A percentile compares a stretch with the other conserved stretches of the same genome.
phyloP scores from a whole-genome alignment of 2,113 vertebrate species.

The Mugil cephalus region DNA sequence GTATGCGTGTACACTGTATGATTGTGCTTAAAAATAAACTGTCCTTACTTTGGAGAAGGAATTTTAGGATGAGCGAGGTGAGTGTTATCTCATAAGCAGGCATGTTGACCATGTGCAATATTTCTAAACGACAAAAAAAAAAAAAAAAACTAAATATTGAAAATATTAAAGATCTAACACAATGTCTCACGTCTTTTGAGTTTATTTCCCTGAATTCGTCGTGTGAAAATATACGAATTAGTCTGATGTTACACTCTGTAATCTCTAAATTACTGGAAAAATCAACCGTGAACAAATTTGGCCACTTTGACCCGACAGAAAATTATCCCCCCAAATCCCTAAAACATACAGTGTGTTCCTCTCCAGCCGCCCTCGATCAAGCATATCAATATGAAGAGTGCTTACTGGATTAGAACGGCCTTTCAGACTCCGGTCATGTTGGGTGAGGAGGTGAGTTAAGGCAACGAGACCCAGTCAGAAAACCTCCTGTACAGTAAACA shows the following conservation, averaged over 20 bases:
- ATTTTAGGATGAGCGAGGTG: constrained; percentile 82
- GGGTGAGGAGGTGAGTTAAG: constrained; percentile 33
- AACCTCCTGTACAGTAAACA: not conserved
- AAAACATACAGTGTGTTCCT: constrained; percentile 24
- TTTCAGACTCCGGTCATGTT: constrained; percentile 46
- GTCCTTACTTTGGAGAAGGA: constrained; percentile 85
- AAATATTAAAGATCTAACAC: constrained; percentile 89
- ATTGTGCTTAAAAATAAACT: constrained; percentile 86
- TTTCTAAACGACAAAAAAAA: constrained; percentile 84
- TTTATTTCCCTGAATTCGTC: constrained; percentile 41
- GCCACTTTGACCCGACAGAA: not conserved
- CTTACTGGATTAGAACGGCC: constrained; percentile 50
- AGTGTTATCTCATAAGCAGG: constrained; percentile 85
- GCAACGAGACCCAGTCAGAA: constrained; percentile 24
- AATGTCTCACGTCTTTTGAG: constrained; percentile 48
- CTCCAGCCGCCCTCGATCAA: constrained; percentile 19
- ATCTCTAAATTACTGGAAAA: not conserved
- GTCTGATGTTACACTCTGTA: too few species aligned
- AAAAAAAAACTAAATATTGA: constrained; percentile 83
- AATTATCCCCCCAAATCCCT: constrained; percentile 17
- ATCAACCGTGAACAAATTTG: not conserved
- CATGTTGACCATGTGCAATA: constrained; percentile 91
- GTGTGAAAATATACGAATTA: not conserved
- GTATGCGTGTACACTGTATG: constrained; percentile 85
- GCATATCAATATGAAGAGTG: constrained; percentile 30